Percentiles rank a stretch among this genome's conserved stretches.
phyloP scores from a whole-genome alignment of 2,888 invertebrate species.

The Apodemia zela region DNA sequence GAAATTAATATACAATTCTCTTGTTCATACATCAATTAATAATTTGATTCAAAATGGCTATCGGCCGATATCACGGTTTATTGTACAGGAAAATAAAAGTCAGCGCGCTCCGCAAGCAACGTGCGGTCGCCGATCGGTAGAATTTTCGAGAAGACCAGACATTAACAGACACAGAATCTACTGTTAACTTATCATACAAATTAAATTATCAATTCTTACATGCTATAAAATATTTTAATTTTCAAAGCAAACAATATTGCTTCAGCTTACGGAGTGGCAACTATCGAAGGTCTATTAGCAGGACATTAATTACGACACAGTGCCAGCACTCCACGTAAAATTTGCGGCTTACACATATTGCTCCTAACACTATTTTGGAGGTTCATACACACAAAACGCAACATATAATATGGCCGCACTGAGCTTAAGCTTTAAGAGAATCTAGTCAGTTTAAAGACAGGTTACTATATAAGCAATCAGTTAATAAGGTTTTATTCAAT shows the following conservation, averaged over 20 bases:
- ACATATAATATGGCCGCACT: too few species aligned
- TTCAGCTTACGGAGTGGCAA: background rate
- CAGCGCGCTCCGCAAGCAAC: background rate
- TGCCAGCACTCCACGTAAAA: too few species aligned
- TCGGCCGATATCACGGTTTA: background rate
- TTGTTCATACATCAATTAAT: slow-evolving; percentile 67
- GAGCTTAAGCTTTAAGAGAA: too few species aligned
- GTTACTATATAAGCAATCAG: too few species aligned
- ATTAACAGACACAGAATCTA: slow-evolving; percentile 5
- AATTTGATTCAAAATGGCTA: slow-evolving; percentile 56
- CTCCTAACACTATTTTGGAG: too few species aligned
- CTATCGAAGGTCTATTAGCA: too few species aligned
- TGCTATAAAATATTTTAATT: background rate
- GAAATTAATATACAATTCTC: slow-evolving; percentile 77
- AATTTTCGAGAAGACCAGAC: background rate
- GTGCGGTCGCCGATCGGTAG: background rate
- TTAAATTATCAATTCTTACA: slow-evolving; percentile 7
- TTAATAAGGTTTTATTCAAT: too few species aligned
- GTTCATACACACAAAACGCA: too few species aligned
- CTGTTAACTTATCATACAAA: slow-evolving; percentile 8
- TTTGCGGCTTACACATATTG: too few species aligned
- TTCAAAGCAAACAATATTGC: background rate
- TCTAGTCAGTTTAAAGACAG: too few species aligned
- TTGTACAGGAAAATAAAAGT: background rate
- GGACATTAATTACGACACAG: too few species aligned